Conservation (phyloP, 2,888 invertebrate genomes). For the Norana najaformis region DNA sequence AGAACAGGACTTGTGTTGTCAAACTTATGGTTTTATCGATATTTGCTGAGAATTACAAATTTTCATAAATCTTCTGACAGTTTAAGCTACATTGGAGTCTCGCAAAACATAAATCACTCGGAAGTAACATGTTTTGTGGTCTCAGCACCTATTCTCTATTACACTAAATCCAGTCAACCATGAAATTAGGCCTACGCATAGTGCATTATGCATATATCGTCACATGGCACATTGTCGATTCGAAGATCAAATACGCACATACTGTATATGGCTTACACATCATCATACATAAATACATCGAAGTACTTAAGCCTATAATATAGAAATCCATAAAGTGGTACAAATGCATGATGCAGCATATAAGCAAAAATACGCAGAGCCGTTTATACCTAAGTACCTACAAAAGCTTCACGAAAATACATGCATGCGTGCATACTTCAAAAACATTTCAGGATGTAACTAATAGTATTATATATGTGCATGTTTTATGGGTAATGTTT, state of each 20-base stretch:
- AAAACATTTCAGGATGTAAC: too few relatives aligned
- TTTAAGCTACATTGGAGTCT: neutral
- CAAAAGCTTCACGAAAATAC: neutral
- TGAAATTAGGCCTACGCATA: neutral
- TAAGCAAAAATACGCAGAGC: neutral
- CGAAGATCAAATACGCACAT: neutral
- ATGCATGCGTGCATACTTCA: neutral
- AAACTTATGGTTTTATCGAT: neutral
- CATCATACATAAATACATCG: neutral
- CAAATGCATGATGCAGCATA: too few relatives aligned
- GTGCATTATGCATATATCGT: neutral
- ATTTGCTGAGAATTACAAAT: neutral
- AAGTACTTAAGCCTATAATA: neutral
- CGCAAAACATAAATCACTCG: neutral
- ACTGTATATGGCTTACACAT: neutral
- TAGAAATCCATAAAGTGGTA: too few relatives aligned
- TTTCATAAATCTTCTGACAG: neutral
- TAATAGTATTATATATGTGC: too few relatives aligned
- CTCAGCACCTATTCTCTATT: neutral
- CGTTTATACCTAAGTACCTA: neutral
- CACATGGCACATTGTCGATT: neutral
- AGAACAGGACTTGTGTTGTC: neutral
- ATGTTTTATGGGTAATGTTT: too few relatives aligned
- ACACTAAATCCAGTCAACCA: too few relatives aligned
- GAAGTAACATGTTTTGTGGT: neutral